Conservation (phyloP, 2,113 vertebrate species). For the Percopsis transmontana region DNA sequence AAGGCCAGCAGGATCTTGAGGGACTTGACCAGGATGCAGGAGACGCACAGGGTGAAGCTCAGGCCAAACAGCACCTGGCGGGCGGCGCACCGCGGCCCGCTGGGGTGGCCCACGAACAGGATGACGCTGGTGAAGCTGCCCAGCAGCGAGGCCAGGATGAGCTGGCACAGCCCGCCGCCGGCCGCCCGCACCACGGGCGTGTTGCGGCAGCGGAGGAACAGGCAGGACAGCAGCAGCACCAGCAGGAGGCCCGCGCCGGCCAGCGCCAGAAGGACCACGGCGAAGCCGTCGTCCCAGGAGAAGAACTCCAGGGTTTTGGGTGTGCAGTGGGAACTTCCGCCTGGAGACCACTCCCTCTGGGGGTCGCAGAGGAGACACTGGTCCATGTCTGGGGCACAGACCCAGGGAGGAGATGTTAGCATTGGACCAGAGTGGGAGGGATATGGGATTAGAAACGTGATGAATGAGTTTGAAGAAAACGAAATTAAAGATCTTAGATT, state of each 20-base stretch:
- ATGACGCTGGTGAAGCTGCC: conserved; percentile 80
- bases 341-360: conserved; percentile 80
- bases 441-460: no score
- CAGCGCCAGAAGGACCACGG: conserved; percentile 80
- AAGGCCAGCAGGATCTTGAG: conserved; percentile 90
- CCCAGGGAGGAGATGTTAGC: not conserved
- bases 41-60: conserved; percentile 87
- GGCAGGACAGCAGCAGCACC: conserved; percentile 74
- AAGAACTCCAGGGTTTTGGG: conserved; percentile 80
- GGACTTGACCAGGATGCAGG: conserved; percentile 89
- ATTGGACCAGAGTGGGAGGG: no score
- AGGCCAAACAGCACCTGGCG: conserved; percentile 85
- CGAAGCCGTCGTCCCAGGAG: conserved; percentile 81
- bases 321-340: conserved; percentile 76
- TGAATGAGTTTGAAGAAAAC: no score
- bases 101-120: conserved; percentile 85
- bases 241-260: conserved; percentile 77
- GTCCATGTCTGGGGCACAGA: conserved; percentile 81
- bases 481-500: no score
- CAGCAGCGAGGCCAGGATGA: conserved; percentile 85
- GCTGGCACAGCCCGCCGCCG: conserved; percentile 80
- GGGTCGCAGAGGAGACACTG: conserved; percentile 81
- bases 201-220: conserved; percentile 82
- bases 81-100: conserved; percentile 77
- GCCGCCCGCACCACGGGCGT: conserved; percentile 86